Percentiles rank a stretch among this genome's conserved stretches.
Conservation (phyloP, 1,140 invertebrate genomes). For the Callitettix versicolor region DNA sequence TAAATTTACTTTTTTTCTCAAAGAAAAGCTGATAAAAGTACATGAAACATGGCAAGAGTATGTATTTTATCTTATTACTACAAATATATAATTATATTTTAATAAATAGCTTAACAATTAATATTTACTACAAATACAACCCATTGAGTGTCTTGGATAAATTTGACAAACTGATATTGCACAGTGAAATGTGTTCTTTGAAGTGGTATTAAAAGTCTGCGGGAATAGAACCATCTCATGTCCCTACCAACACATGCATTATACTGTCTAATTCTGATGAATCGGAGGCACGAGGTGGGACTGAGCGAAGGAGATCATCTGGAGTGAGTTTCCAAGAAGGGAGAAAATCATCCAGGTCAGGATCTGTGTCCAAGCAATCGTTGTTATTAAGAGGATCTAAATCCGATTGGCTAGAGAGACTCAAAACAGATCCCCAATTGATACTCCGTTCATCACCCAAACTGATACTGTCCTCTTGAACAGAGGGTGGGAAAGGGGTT, state of each 20-base stretch:
- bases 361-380: slow-evolving; percentile 36
- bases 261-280: slow-evolving; percentile 17
- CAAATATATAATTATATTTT: background rate
- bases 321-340: slow-evolving; percentile 52
- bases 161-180: slow-evolving; percentile 3
- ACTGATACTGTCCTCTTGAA: slow-evolving; percentile 18
- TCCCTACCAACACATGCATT: slow-evolving; percentile 20
- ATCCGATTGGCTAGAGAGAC: slow-evolving; percentile 70
- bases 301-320: slow-evolving; percentile 51
- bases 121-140: slow-evolving; percentile 8
- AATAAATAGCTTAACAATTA: background rate
- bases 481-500: slow-evolving; percentile 30
- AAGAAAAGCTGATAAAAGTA: slow-evolving; percentile 3
- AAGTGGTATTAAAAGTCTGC: background rate
- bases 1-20: background rate
- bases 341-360: slow-evolving; percentile 40
- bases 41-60: background rate
- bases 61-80: background rate
- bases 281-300: slow-evolving; percentile 7
- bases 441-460: slow-evolving; percentile 63
- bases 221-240: slow-evolving; percentile 5
- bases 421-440: slow-evolving; percentile 84
- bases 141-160: background rate
- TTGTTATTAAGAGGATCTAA: slow-evolving; percentile 73
- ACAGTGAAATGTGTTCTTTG: background rate